phyloP scores from a whole-genome alignment of 2,888 invertebrate species.

The Augochlorella aurata region DNA sequence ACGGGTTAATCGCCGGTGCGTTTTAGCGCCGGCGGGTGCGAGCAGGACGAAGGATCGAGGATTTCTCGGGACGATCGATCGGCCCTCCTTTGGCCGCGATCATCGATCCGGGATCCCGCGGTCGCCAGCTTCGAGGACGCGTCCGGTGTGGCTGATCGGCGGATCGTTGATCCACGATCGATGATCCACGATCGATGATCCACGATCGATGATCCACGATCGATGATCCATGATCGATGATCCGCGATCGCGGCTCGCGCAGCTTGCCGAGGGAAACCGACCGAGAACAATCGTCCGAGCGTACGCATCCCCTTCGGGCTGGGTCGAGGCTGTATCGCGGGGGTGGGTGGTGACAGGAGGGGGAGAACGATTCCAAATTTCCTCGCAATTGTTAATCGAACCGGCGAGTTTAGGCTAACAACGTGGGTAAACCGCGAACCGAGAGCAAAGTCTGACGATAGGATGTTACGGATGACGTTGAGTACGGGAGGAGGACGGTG shows the following conservation, averaged over 20 bases:
- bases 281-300: too few species aligned
- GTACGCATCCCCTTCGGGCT: too few species aligned
- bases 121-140: neutral
- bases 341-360: too few species aligned
- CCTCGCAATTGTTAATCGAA: slow-evolving; percentile 2
- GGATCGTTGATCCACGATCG: neutral
- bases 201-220: neutral
- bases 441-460: slow-evolving; percentile 49
- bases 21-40: slow-evolving; percentile 53
- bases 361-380: neutral
- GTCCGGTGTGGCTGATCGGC: neutral
- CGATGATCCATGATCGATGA: neutral
- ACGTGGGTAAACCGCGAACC: slow-evolving; percentile 32
- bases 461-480: slow-evolving; percentile 21
- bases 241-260: neutral
- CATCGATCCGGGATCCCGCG: neutral
- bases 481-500: neutral
- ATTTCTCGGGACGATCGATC: neutral
- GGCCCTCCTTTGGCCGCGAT: neutral
- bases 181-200: too few species aligned
- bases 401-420: slow-evolving; percentile 19
- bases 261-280: too few species aligned
- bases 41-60: neutral
- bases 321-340: too few species aligned
- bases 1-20: slow-evolving; percentile 52